Evolutionary conservation across 2,797 vertebrate genomes (phyloP).

Genomic region (Ceryle rudis): DNA sequence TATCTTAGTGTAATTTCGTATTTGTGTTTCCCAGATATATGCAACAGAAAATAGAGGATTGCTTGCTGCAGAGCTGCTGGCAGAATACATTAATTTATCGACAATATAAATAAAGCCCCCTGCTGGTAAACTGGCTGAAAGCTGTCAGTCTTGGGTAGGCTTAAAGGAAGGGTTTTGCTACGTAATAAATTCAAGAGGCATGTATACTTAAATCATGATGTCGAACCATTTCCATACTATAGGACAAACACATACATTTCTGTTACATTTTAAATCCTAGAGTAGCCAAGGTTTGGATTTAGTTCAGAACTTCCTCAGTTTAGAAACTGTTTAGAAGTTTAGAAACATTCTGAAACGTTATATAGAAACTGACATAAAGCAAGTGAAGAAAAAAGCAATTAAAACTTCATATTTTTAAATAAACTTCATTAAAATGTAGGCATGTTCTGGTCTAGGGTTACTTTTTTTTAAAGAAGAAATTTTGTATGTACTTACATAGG

Average conservation of each 20-base stretch:
- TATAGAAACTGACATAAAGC: background rate
- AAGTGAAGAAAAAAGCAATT: background rate
- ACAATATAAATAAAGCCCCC: conserved; percentile 30
- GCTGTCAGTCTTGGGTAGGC: background rate
- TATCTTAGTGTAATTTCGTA: background rate
- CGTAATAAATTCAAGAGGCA: background rate
- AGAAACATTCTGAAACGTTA: background rate
- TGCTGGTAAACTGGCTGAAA: conserved; percentile 48
- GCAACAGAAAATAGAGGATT: background rate
- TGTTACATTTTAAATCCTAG: background rate
- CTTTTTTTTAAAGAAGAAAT: background rate
- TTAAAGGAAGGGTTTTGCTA: conserved; percentile 45
- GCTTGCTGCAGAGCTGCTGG: background rate
- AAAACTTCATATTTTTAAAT: background rate
- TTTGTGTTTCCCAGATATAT: background rate
- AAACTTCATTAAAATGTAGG: background rate
- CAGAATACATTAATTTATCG: conserved; percentile 42
- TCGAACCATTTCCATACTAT: background rate
- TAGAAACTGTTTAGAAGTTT: background rate
- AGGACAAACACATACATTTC: conserved; percentile 19
- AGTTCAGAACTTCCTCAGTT: background rate
- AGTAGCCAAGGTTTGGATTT: background rate
- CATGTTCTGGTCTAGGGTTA: background rate
- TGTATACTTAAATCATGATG: background rate
- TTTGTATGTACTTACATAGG: background rate